Conservation (phyloP, 2,797 vertebrate genomes). For the Peromyscus aztecus region DNA sequence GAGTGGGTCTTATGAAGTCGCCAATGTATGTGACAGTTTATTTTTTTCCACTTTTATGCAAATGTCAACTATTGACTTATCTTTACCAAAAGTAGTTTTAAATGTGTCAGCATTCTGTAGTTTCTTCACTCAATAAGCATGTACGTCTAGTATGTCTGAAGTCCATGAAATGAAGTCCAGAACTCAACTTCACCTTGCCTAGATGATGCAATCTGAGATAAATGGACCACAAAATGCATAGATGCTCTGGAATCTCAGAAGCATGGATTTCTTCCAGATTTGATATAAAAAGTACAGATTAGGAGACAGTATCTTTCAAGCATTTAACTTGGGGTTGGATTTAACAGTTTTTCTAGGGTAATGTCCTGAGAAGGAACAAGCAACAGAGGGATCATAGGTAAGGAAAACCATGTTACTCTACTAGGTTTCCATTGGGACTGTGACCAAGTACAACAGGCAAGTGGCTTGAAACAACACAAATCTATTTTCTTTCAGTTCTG, state of each 20-base stretch:
- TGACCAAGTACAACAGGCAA: neutral
- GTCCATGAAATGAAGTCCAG: neutral
- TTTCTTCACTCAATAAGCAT: neutral
- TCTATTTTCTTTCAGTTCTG: constrained; percentile 9
- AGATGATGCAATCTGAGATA: neutral
- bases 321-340: neutral
- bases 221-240: neutral
- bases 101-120: neutral
- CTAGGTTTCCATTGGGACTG: neutral
- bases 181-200: neutral
- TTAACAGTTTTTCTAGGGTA: neutral
- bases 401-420: neutral
- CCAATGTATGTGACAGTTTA: constrained; percentile 82
- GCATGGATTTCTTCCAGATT: neutral
- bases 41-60: constrained; percentile 53
- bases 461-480: neutral
- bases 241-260: neutral
- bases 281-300: neutral
- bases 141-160: neutral
- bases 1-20: constrained; percentile 88
- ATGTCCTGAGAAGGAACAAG: neutral
- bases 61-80: neutral
- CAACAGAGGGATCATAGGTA: neutral
- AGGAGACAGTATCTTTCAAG: neutral
- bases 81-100: neutral